Evolutionary conservation across 2,888 invertebrate species (phyloP).

Genomic region (Aricia artaxerxes): DNA sequence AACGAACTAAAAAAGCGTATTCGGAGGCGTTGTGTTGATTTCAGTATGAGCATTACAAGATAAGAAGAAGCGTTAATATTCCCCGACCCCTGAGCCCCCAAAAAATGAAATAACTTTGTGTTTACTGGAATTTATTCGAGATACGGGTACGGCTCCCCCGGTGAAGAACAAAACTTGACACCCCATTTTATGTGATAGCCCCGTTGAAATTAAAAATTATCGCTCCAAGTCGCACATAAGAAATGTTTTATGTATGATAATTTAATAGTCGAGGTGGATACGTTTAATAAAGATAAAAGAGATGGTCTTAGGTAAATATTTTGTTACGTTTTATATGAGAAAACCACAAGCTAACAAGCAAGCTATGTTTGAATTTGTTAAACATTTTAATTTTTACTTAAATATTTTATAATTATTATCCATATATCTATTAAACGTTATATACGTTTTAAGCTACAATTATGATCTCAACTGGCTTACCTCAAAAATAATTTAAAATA

Average conservation of each 20-base stretch:
- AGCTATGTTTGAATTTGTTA: too few species aligned
- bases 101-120: conserved; percentile 31
- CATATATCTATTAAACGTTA: too few species aligned
- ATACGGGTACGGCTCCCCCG: conserved; percentile 22
- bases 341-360: too few species aligned
- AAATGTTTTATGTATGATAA: conserved; percentile 8
- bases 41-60: conserved; percentile 18
- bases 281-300: not conserved
- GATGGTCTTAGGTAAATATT: not conserved
- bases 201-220: conserved; percentile 30
- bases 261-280: not conserved
- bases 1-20: not conserved
- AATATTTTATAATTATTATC: too few species aligned
- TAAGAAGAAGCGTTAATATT: conserved; percentile 30
- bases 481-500: not conserved
- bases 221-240: not conserved
- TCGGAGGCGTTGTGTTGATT: conserved; percentile 14
- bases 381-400: too few species aligned
- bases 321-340: too few species aligned
- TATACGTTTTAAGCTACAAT: too few species aligned
- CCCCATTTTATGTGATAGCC: conserved; percentile 29
- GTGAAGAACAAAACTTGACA: conserved; percentile 18
- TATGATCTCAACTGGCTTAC: not conserved
- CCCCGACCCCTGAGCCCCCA: conserved; percentile 21
- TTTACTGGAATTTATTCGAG: conserved; percentile 28